A percentile compares a stretch with the other conserved stretches of the same genome.
Evolutionary conservation across 1,140 invertebrate genomes (phyloP).

Genomic region (Drosophila gunungcola): DNA sequence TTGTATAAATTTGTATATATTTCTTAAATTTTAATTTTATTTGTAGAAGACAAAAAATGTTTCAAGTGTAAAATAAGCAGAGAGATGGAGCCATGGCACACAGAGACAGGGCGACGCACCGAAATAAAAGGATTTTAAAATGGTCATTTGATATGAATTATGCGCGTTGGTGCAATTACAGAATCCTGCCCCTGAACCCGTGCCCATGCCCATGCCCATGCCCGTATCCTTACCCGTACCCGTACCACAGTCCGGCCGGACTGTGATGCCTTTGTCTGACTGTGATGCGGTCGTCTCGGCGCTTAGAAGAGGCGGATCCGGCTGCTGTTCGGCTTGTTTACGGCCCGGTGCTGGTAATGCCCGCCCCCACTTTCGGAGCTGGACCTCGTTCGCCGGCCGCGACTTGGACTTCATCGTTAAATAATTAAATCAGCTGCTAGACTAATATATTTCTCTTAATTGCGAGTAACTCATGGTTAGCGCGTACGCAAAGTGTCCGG

Average conservation of each 20-base stretch:
- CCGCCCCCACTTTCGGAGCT: constrained; percentile 1
- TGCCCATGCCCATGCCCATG: background rate
- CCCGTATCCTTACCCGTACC: background rate
- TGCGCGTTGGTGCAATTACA: constrained; percentile 84
- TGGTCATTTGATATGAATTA: constrained; percentile 85
- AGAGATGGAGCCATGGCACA: constrained; percentile 12
- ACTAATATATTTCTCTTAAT: constrained; percentile 84
- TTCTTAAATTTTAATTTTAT: too few relatives aligned
- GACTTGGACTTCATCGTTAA: constrained; percentile 80
- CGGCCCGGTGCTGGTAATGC: constrained; percentile 12
- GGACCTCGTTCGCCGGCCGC: constrained; percentile 24
- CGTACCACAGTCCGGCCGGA: constrained; percentile 4
- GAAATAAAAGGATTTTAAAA: constrained; percentile 85
- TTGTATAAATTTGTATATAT: too few relatives aligned
- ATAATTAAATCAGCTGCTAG: constrained; percentile 84
- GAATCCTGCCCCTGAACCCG: constrained; percentile 39
- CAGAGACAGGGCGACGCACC: constrained; percentile 58
- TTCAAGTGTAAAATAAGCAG: constrained; percentile 11
- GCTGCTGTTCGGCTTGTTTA: constrained; percentile 54
- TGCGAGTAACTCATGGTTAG: constrained; percentile 62
- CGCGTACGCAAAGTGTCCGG: constrained; percentile 53
- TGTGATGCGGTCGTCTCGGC: constrained; percentile 77
- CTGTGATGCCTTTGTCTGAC: constrained; percentile 75
- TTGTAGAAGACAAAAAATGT: background rate
- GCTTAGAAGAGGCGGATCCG: constrained; percentile 44